Evolutionary conservation across 2,113 vertebrate genomes (phyloP), one percentile per base, ranked within the genome.

Genomic region (Abramis brama): DNA sequence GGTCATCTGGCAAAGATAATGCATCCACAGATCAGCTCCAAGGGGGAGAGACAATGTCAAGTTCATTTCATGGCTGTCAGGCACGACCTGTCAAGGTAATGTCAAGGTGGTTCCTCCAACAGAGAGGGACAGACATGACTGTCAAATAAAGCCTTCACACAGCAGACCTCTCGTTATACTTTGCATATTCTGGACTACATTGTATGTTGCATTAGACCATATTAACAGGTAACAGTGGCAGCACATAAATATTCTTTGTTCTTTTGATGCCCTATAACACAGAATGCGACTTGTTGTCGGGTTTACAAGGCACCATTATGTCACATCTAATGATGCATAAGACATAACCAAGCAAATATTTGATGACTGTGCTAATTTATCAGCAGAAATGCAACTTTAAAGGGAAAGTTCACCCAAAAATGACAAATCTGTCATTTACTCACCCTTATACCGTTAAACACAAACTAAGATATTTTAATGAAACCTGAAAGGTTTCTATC

Each of bases 51-150:
- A 57, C 33, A 27, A 55, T 80, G 79, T 77, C 79, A 83, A 27
- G 71, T 43, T 75, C 71, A 77, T 82, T 68, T 86, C 60, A 82
- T 77, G 79, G 68, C 45, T 64, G 79, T 77, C 70, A 86, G 79
- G 59, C 79, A 57, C 27, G 60, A 68, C 45, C 79, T 82, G 68
- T 45, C 79, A 86, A 36, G 9, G 68, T 82, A 71, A 86, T 82
- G 55, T 86, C 70, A 73, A 66, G 59, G 71, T 71, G 50, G 39
- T 21, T 64, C 45, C 27, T 66, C 43, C 45, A 52, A 50, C 19
- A 43, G 36, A 68, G 57, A 36, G 17, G 3, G 66, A 74, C 33
- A 43, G 23, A 59, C 64, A 79, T 85, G 23, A n/a, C 76, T 71
- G 50, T 55, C 57, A 47, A 33, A 10, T 57, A 23, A 57, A 55